Evolutionary conservation across 2,888 invertebrate species (phyloP).

Genomic region (Epinotia brunnichana): DNA sequence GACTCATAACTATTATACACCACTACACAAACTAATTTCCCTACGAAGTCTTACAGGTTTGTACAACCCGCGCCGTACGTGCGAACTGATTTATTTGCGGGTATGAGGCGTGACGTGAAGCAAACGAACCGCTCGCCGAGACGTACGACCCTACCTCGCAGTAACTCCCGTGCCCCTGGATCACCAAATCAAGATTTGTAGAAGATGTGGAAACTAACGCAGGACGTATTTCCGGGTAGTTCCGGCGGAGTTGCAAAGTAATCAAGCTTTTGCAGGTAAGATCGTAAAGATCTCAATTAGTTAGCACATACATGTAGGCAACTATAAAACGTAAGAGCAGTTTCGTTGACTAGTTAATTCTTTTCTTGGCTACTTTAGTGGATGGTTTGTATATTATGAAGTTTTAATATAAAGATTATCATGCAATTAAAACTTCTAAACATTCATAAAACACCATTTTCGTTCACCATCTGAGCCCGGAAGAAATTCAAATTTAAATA

Average conservation of each 20-base stretch:
- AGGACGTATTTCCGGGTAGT: conserved; percentile 19
- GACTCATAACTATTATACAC: neutral
- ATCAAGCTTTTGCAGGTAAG: conserved; percentile 10
- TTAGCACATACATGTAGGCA: neutral
- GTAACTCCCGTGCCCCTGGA: conserved; percentile 64
- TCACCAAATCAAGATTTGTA: conserved; percentile 46
- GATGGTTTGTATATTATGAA: neutral
- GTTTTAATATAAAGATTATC: conserved; percentile 3
- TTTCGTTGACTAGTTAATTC: neutral
- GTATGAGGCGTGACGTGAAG: conserved; percentile 82
- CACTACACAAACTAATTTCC: conserved; percentile 8
- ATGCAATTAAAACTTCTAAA: conserved; percentile 25
- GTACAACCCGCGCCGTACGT: conserved; percentile 51
- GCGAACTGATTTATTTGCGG: conserved; percentile 81
- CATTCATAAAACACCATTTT: conserved; percentile 32
- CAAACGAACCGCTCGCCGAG: conserved; percentile 78
- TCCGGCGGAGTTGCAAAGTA: conserved; percentile 16
- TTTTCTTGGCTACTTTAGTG: neutral
- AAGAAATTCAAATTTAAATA: conserved; percentile 26
- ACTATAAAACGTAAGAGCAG: neutral
- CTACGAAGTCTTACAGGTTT: conserved; percentile 3
- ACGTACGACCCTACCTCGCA: conserved; percentile 72
- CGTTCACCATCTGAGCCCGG: conserved; percentile 62
- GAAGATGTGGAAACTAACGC: conserved; percentile 35
- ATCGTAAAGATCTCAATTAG: conserved; percentile 27